Base-by-base conservation (phyloP, 2,113 vertebrate genomes). In the Neodon shergylaensis region DNA sequence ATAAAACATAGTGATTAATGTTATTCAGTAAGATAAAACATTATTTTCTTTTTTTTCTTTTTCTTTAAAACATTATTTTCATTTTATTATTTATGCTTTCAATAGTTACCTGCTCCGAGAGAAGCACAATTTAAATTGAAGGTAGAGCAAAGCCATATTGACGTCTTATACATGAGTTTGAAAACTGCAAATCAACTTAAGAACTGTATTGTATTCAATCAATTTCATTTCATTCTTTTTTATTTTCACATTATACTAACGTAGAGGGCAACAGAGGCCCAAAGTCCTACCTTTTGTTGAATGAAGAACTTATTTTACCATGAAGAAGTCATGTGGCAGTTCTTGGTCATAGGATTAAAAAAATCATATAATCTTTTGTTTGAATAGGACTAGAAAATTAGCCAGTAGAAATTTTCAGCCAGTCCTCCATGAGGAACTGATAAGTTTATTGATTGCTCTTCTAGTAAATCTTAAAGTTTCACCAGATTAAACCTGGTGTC, bases 41-140 rank as follows among this genome's bases (percentile, higher is more conserved):
- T 68, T 44, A 72, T 68, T 44, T 81, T 88, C 49, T 70, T 84
- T 72, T 42, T 83, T n/a, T n/a, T n/a, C n/a, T n/a, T n/a, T n/a
- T n/a, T n/a, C n/a, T n/a, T n/a, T 14, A 72, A 63, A 91, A 72
- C 22, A 77, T 68, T 44, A 72, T 68, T 44, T 81, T 88, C 49
- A 74, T 84, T 72, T 42, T 83, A 10, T 65, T 78, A 86, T 44
- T 52, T 78, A 52, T 78, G 10, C 31, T 52, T 13, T 36, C 36
- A 39, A 42, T 61, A 76, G 21, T 83, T 49, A 83, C 16, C 74
- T 63, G 31, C 94, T 61, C n/a, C 33, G 28, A 74, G 47, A 52
- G 0, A 91, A 52, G 89, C 13, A 3, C 16, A 39, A 70, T 88
- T 78, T 79, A 92, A 76, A 88, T 74, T 94, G 78, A 96, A 82